Evolutionary conservation across 30 jellyfish, hydroid and myxozoan genomes (phyloP).

Genomic region (Aurelia coerulea): DNA sequence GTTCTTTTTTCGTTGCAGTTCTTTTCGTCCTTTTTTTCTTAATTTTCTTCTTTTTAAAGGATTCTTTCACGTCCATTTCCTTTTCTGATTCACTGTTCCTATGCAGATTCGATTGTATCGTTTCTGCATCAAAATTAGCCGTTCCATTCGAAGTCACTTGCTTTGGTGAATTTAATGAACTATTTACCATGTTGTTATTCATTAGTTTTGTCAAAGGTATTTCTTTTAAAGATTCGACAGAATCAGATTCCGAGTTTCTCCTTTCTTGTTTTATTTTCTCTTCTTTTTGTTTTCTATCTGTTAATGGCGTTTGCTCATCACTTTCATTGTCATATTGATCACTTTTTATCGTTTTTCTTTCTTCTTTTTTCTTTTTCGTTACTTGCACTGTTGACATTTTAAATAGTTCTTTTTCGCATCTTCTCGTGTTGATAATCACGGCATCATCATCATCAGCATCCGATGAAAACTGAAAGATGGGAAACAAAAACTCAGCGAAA

Average conservation of each 20-base stretch:
- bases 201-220: not conserved
- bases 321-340: not conserved
- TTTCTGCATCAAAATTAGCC: not conserved
- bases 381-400: slow-evolving; percentile 18
- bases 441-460: slow-evolving; percentile 8
- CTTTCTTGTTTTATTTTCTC: not conserved
- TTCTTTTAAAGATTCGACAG: slow-evolving; percentile 59
- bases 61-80: slow-evolving; percentile 53
- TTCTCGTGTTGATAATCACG: slow-evolving; percentile 3
- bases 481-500: too few species aligned
- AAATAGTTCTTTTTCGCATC: not conserved
- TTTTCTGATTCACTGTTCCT: slow-evolving; percentile 62
- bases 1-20: slow-evolving; percentile 24
- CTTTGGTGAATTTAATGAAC: not conserved
- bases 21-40: slow-evolving; percentile 4
- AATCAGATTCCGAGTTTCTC: slow-evolving; percentile 7
- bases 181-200: not conserved
- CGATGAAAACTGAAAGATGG: not conserved
- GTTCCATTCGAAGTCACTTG: not conserved
- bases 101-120: slow-evolving; percentile 4
- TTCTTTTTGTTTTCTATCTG: slow-evolving; percentile 1
- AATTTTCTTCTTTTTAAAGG: slow-evolving; percentile 13
- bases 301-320: slow-evolving; percentile 26
- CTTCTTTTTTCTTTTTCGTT: not conserved
- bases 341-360: not conserved